Evolutionary conservation across 2,113 vertebrate species (phyloP).

Genomic region (Otolemur garnettii): DNA sequence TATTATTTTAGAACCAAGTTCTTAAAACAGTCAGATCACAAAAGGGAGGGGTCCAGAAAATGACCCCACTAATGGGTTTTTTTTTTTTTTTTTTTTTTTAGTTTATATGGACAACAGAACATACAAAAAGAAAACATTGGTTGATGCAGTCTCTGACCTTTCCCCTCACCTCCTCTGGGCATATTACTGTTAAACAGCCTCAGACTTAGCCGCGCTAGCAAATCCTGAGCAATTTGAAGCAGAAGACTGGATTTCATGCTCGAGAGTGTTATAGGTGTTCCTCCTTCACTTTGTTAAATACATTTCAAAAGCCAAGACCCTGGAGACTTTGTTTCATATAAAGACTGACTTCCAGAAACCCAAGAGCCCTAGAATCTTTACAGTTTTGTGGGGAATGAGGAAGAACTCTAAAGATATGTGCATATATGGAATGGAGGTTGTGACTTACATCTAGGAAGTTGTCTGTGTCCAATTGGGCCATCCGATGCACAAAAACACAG

Average conservation of each 20-base stretch:
- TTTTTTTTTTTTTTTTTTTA: no score
- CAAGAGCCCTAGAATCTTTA: slow-evolving; percentile 48
- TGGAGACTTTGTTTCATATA: slow-evolving; percentile 53
- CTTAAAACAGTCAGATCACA: background rate
- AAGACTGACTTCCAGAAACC: slow-evolving; percentile 64
- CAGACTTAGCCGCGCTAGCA: slow-evolving; percentile 33
- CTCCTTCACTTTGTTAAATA: slow-evolving; percentile 46
- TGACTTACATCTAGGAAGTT: slow-evolving; percentile 84
- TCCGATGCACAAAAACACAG: slow-evolving; percentile 86
- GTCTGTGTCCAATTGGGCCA: slow-evolving; percentile 84
- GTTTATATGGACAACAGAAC: no score
- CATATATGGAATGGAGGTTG: background rate
- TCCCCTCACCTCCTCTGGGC: no score
- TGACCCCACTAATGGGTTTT: no score
- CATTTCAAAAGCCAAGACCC: slow-evolving; percentile 45
- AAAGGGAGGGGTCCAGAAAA: no score
- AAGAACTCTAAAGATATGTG: background rate
- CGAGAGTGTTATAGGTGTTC: background rate
- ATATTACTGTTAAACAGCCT: background rate
- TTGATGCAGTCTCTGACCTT: no score
- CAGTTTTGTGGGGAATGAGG: background rate
- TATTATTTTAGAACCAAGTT: slow-evolving; percentile 51
- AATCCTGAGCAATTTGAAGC: slow-evolving; percentile 51
- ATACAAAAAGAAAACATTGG: no score
- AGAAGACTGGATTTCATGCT: slow-evolving; percentile 42